These are phyloP conservation scores for Trileptium ribeirensis DNA, from an alignment of 2,888 invertebrate genomes.

Conservation along the genomic window DNA sequence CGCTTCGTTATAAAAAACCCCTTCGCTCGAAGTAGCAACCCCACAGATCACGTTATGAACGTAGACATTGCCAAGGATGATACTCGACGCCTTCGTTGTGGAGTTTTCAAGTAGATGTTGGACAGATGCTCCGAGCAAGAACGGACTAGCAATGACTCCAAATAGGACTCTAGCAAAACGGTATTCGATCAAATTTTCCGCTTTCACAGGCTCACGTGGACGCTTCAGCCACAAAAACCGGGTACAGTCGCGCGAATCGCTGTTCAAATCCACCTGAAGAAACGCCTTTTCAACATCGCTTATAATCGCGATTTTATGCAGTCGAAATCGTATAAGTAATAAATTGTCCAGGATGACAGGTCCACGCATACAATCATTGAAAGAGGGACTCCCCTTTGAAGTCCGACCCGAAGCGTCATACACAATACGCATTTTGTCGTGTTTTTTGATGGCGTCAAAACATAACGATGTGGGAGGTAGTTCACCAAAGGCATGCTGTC, in stretches of 20 bases:
- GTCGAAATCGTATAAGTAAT: slow-evolving; percentile 29
- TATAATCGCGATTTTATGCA: slow-evolving; percentile 26
- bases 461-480: slow-evolving; percentile 34
- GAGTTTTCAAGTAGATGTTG: slow-evolving; percentile 13
- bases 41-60: slow-evolving; percentile 7
- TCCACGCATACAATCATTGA: slow-evolving; percentile 35
- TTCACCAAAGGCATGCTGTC: no score
- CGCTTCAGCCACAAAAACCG: not conserved
- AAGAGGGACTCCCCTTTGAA: slow-evolving; percentile 14
- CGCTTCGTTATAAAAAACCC: not conserved
- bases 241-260: slow-evolving; percentile 28
- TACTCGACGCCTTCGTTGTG: not conserved
- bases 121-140: slow-evolving; percentile 30
- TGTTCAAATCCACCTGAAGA: slow-evolving; percentile 31
- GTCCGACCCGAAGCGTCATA: slow-evolving; percentile 35
- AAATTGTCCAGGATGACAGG: slow-evolving; percentile 27
- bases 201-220: not conserved
- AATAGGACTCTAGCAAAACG: slow-evolving; percentile 38
- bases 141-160: slow-evolving; percentile 32
- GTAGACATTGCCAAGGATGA: not conserved
- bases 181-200: slow-evolving; percentile 29
- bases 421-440: slow-evolving; percentile 38
- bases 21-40: not conserved
- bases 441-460: slow-evolving; percentile 27
- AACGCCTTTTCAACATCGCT: slow-evolving; percentile 24